Evolutionary conservation across 2,113 vertebrate species (phyloP), one percentile per base, ranked within the genome.

Genomic region (Rhynchopsitta pachyrhyncha): DNA sequence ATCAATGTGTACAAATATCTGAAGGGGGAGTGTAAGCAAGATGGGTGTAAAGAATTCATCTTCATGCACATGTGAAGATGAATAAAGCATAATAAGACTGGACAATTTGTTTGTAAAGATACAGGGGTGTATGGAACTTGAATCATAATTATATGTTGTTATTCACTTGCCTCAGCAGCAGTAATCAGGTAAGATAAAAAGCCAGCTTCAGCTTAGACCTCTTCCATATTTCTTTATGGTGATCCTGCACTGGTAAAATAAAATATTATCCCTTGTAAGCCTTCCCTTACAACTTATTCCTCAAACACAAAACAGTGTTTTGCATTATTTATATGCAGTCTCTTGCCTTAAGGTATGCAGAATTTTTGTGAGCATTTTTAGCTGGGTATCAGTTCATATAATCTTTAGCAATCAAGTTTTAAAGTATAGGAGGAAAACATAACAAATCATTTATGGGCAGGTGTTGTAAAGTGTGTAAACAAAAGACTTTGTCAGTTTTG

Each of bases 1-100:
- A n/a, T 50, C 24, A 52, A 18, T n/a, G 11, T n/a, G 33, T 44
- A 20, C 13, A 44, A 18, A 39, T 50, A 57, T 20, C 9, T 63
- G 41, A 63, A 49, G 11, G 13, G 20, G 5, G 17, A 0, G 6
- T 0, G 1, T 44, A 23, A 75, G 46, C 35, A 80, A 46, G 17
- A 46, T 0, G 0, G 9, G 12, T 11, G 49, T 57, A 15, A 70
- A 71, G 50, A 49, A n/a, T n/a, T 74, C 20, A 6, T 46, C 33
- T 59, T 66, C 5, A 4, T 41, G 33, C 25, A 19, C 4, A 6
- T 7, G 9, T 63, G 49, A 37, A 77, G 28, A 14, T 55, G 41
- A 70, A 59, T 35, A 35, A 79, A 82, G 7, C 7, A 3, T n/a
- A 46, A 7, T 76, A 67, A 67, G 31, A 28, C 15, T 49, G 70